Evolutionary conservation across 2,888 invertebrate species (phyloP).

Genomic region (Drosophila conformis): DNA sequence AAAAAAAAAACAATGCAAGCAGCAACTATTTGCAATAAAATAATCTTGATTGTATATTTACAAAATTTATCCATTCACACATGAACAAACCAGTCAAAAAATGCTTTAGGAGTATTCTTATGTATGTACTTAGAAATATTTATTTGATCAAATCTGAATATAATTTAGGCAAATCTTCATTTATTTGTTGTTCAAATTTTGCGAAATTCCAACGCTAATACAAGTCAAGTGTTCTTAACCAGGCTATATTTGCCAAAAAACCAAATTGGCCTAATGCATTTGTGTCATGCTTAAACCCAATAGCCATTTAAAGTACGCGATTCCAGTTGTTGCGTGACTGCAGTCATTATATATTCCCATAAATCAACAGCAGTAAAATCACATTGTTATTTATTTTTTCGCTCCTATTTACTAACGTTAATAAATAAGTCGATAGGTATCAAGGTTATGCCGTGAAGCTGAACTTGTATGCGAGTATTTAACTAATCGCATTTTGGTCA

Average conservation of each 20-base stretch:
- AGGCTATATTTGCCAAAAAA: not conserved
- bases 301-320: constrained; percentile 22
- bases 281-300: constrained; percentile 48
- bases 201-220: not conserved
- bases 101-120: not conserved
- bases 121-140: not conserved
- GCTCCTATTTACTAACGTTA: constrained; percentile 29
- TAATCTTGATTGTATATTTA: not conserved
- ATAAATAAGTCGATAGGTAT: constrained; percentile 19
- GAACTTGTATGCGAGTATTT: not conserved
- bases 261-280: constrained; percentile 41
- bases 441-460: not conserved
- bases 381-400: constrained; percentile 19
- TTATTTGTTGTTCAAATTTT: not conserved
- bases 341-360: constrained; percentile 20
- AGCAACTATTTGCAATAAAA: not conserved
- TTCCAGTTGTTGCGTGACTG: constrained; percentile 34
- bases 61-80: not conserved
- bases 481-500: constrained; percentile 22
- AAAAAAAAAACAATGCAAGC: not conserved
- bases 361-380: constrained; percentile 27
- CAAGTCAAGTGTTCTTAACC: not conserved
- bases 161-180: not conserved
- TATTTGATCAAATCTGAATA: not conserved
- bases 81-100: not conserved